Evolutionary conservation across 2,888 invertebrate species (phyloP).

Genomic region (Heliconius sara): DNA sequence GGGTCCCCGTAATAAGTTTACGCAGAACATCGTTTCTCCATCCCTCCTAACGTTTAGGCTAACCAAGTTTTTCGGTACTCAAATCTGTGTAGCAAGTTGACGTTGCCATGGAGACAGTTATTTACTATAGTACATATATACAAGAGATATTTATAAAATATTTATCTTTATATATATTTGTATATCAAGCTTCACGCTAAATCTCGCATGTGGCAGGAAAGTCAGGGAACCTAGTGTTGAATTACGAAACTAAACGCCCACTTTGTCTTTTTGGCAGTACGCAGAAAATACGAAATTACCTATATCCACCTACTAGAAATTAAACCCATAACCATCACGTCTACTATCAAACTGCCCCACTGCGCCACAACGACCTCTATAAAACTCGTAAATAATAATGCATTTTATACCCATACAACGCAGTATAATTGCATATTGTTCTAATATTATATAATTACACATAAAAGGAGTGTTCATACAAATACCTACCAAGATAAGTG

Average conservation of each 20-base stretch:
- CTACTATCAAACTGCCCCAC: not conserved
- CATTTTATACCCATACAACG: not conserved
- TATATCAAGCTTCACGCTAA: not conserved
- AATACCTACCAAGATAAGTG: not conserved
- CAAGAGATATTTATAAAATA: not conserved
- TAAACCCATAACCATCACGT: not conserved
- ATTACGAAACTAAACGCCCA: not conserved
- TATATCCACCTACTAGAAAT: too few relatives aligned
- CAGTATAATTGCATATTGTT: conserved; percentile 1
- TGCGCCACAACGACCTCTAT: not conserved
- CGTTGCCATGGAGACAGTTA: not conserved
- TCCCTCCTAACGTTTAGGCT: conserved; percentile 60
- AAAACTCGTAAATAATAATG: not conserved
- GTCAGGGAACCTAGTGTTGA: not conserved
- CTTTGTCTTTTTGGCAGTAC: not conserved
- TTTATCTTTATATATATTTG: not conserved
- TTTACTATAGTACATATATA: not conserved
- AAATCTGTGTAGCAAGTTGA: conserved; percentile 54
- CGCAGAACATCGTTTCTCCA: conserved; percentile 74
- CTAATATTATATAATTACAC: conserved; percentile 2
- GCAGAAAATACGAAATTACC: too few relatives aligned
- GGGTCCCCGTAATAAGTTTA: conserved; percentile 69
- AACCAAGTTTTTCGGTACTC: conserved; percentile 65
- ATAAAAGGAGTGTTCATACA: not conserved
- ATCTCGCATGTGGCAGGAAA: not conserved